Evolutionary conservation across 2,797 vertebrate species (phyloP).

Genomic region (Cichlasoma orientale): DNA sequence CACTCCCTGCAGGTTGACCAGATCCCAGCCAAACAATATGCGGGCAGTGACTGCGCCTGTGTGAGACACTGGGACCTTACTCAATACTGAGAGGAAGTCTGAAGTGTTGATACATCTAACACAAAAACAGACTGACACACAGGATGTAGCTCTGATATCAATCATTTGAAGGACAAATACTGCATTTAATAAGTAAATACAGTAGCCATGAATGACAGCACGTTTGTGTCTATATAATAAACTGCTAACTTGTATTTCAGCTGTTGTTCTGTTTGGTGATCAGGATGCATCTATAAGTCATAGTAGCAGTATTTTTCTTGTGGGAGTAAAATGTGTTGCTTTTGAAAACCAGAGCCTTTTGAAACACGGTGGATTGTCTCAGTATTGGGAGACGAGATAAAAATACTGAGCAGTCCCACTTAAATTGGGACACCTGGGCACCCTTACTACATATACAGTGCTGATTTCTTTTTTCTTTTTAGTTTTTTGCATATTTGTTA

Average conservation of each 20-base stretch:
- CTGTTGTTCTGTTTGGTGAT: too few relatives aligned
- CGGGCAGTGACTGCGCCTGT: neutral
- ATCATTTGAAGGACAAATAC: neutral
- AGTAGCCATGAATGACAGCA: neutral
- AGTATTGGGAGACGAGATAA: neutral
- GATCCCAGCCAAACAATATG: neutral
- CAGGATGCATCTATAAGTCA: too few relatives aligned
- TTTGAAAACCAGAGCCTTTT: neutral
- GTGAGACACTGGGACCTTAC: neutral
- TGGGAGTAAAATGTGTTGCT: neutral
- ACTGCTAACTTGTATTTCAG: neutral
- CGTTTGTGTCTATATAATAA: neutral
- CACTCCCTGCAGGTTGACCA: neutral
- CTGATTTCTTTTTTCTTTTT: neutral
- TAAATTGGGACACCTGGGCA: neutral
- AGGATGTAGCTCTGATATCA: neutral
- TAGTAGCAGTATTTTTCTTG: neutral
- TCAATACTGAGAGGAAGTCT: neutral
- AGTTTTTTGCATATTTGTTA: neutral
- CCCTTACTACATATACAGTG: neutral
- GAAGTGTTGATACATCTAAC: neutral
- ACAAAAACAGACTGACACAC: too few relatives aligned
- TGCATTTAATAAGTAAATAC: neutral
- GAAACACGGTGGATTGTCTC: neutral
- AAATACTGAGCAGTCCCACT: neutral